These are phyloP conservation scores for Paguma larvata DNA, from an alignment of 2,797 vertebrate genomes.

Conservation along the genomic window DNA sequence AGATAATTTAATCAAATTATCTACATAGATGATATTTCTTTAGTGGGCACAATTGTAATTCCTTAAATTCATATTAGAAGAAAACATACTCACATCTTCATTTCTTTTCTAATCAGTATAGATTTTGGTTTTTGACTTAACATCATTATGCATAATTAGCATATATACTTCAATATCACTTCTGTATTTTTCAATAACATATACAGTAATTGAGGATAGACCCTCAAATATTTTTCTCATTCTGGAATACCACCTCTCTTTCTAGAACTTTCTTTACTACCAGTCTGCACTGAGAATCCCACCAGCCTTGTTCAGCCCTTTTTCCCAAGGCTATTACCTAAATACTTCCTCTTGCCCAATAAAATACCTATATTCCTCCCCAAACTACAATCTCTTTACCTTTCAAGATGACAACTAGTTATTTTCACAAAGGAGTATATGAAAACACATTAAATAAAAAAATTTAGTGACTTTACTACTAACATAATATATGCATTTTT, in stretches of 20 bases:
- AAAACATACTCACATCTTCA: neutral
- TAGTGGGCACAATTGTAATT: neutral
- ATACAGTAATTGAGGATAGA: neutral
- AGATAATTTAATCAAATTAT: conserved; percentile 29
- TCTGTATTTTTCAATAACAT: neutral
- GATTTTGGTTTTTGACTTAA: neutral
- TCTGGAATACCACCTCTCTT: neutral
- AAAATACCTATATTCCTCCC: neutral
- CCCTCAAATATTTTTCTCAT: neutral
- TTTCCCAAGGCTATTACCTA: neutral
- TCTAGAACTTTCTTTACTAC: neutral
- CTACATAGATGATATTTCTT: neutral
- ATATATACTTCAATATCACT: neutral
- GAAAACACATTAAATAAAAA: neutral
- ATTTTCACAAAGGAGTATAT: neutral
- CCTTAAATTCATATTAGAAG: neutral
- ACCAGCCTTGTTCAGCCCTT: neutral
- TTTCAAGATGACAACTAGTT: neutral
- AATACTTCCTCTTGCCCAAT: neutral
- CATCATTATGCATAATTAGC: neutral
- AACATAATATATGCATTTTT: neutral
- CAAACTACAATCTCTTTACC: neutral
- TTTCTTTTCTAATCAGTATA: neutral
- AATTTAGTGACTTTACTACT: neutral
- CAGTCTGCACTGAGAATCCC: neutral